Conservation (phyloP, 2,888 invertebrate species). For the Hypomecis punctinalis region DNA sequence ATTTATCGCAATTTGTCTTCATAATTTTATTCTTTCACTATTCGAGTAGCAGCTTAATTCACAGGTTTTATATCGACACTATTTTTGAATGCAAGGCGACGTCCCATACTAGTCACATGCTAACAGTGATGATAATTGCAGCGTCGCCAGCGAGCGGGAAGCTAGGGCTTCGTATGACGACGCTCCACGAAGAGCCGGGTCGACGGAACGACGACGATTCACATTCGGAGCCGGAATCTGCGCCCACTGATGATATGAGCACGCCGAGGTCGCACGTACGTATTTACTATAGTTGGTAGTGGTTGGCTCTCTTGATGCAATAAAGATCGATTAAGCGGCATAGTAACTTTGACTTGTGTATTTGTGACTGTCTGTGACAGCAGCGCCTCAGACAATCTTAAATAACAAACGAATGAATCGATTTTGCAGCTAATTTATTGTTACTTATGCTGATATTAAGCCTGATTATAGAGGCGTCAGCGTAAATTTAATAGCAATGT, state of each 20-base stretch:
- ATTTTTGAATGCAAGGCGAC: background rate
- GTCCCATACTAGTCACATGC: background rate
- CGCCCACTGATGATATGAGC: constrained; percentile 68
- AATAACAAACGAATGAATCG: too few relatives aligned
- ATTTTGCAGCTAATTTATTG: too few relatives aligned
- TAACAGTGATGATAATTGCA: constrained; percentile 59
- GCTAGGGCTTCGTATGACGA: constrained; percentile 95
- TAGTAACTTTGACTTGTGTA: too few relatives aligned
- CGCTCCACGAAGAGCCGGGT: constrained; percentile 93
- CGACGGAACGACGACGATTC: constrained; percentile 78
- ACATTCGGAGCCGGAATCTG: constrained; percentile 79
- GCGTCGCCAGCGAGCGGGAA: constrained; percentile 95
- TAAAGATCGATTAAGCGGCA: too few relatives aligned
- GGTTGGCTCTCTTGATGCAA: too few relatives aligned
- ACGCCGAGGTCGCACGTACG: constrained; percentile 75
- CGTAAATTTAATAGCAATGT: too few relatives aligned
- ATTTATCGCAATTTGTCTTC: background rate
- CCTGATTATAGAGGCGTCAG: too few relatives aligned
- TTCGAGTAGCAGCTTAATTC: constrained; percentile 20
- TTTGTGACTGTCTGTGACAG: too few relatives aligned
- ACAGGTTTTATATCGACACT: constrained; percentile 15
- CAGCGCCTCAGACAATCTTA: too few relatives aligned
- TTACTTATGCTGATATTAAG: too few relatives aligned
- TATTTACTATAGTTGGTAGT: too few relatives aligned
- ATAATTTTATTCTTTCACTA: constrained; percentile 15